A percentile compares a stretch with the other conserved stretches of the same genome.
Conservation (phyloP, 2,888 invertebrate species). For the Drosophila putrida region DNA sequence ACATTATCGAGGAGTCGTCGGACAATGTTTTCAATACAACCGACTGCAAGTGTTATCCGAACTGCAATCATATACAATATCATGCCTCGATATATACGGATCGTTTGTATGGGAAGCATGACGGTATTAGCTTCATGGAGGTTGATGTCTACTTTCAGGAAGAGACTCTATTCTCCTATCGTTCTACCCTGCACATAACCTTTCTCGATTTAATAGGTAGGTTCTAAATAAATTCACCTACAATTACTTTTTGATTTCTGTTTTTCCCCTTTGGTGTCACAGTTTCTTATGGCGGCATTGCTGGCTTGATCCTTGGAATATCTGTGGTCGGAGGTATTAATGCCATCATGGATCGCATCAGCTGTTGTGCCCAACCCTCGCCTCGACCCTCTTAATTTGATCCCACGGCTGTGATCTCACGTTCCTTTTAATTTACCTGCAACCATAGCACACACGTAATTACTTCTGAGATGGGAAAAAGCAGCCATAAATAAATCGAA, state of each 20-base stretch:
- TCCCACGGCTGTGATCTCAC: slow-evolving; percentile 36
- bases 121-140: slow-evolving; percentile 32
- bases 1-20: slow-evolving; percentile 66
- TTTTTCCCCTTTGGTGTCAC: not conserved
- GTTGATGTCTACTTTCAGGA: slow-evolving; percentile 70
- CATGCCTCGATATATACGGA: slow-evolving; percentile 64
- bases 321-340: slow-evolving; percentile 70
- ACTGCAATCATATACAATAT: slow-evolving; percentile 71
- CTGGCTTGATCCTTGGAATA: slow-evolving; percentile 72
- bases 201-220: slow-evolving; percentile 73
- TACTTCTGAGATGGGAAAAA: slow-evolving; percentile 6
- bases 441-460: slow-evolving; percentile 22
- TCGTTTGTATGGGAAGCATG: not conserved
- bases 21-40: slow-evolving; percentile 54
- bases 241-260: not conserved
- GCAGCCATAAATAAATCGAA: slow-evolving; percentile 42
- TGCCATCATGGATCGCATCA: slow-evolving; percentile 54
- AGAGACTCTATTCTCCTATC: slow-evolving; percentile 75
- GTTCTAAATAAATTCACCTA: not conserved
- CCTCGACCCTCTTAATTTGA: slow-evolving; percentile 10
- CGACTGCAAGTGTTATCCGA: slow-evolving; percentile 72
- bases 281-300: slow-evolving; percentile 78
- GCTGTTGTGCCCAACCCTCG: slow-evolving; percentile 35
- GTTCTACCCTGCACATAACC: slow-evolving; percentile 67
- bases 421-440: slow-evolving; percentile 54